phyloP scores from a whole-genome alignment of 2,113 vertebrate species.

The Corydoras sp. region DNA sequence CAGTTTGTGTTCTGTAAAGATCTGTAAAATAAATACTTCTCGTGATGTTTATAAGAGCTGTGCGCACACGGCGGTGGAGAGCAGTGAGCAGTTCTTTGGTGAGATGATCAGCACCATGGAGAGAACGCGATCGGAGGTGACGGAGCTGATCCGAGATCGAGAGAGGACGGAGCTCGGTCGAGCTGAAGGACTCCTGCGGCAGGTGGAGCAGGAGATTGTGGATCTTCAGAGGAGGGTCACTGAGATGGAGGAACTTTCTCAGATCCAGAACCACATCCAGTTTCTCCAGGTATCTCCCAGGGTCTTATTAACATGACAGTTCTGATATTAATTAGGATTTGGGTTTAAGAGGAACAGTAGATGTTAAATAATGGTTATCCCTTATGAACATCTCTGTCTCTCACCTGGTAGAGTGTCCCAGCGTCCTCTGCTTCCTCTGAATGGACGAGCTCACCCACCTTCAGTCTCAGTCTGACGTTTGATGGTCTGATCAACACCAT shows the following conservation, averaged over 20 bases:
- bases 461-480: background rate
- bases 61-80: background rate
- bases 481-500: background rate
- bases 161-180: background rate
- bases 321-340: too few species aligned
- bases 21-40: too few species aligned
- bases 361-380: background rate
- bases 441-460: background rate
- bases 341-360: background rate
- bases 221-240: background rate
- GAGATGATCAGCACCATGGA: conserved; percentile 1
- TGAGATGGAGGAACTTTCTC: background rate
- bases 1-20: too few species aligned
- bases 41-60: background rate
- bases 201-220: background rate
- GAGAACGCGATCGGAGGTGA: background rate
- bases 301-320: background rate
- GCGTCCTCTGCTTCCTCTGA: background rate
- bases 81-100: background rate
- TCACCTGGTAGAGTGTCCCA: background rate
- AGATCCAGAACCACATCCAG: background rate
- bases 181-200: background rate
- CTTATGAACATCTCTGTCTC: background rate
- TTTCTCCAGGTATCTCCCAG: background rate
- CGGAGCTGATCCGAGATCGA: background rate